Conservation (phyloP, 2,113 vertebrate genomes). For the Oxygymnocypris stewartii region DNA sequence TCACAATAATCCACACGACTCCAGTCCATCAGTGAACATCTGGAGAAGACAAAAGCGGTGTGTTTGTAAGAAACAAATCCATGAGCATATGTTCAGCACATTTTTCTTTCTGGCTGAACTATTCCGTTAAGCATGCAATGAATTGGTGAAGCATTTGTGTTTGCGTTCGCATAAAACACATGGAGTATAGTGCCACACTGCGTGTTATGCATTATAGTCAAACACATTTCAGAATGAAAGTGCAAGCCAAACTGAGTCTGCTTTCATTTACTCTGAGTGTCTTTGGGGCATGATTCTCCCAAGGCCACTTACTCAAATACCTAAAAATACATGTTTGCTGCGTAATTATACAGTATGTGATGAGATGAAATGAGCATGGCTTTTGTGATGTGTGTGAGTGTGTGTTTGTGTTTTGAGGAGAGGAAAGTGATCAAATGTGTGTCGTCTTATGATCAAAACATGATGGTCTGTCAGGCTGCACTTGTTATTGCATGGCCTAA, state of each 20-base stretch:
- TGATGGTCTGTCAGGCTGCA: neutral
- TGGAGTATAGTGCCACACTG: neutral
- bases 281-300: neutral
- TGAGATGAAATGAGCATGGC: conserved; percentile 28
- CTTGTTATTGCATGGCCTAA: conserved; percentile 1
- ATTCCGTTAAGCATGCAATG: neutral
- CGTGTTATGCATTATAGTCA: neutral
- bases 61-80: too few relatives aligned
- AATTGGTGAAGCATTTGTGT: too few relatives aligned
- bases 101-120: neutral
- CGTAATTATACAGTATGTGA: conserved; percentile 9
- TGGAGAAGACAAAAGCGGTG: too few relatives aligned
- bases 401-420: conserved; percentile 22
- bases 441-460: conserved; percentile 6
- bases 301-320: conserved; percentile 3
- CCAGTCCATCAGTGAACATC: neutral
- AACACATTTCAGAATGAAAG: neutral
- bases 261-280: neutral
- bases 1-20: neutral
- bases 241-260: neutral
- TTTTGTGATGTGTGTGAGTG: conserved; percentile 20
- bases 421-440: conserved; percentile 24
- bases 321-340: conserved; percentile 8
- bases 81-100: neutral
- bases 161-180: neutral